Conservation (phyloP, 2,888 invertebrate species). For the Oxycera nigricornis region DNA sequence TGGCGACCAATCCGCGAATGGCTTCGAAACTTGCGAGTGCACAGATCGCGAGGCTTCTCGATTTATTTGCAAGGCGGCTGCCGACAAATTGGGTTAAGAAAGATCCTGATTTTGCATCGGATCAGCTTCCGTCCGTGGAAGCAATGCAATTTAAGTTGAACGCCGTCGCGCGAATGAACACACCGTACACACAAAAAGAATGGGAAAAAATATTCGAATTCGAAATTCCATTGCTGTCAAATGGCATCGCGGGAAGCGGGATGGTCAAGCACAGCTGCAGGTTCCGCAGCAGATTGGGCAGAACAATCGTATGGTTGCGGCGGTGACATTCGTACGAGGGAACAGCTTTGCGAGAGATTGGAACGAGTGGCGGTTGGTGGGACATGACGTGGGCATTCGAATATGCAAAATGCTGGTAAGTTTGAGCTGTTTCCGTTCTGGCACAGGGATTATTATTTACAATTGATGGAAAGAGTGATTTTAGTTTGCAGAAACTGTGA, state of each 20-base stretch:
- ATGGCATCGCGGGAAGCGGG: not conserved
- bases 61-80: not conserved
- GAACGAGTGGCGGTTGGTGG: too few species aligned
- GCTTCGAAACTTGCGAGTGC: not conserved
- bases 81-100: too few species aligned
- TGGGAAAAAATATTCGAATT: constrained; percentile 33
- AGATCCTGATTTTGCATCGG: not conserved
- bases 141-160: not conserved
- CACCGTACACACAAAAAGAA: constrained; percentile 12
- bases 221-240: constrained; percentile 17
- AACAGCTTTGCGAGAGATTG: too few species aligned
- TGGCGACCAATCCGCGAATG: not conserved
- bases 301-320: too few species aligned
- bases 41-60: not conserved
- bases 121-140: not conserved
- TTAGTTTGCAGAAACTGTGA: too few species aligned
- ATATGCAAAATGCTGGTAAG: too few species aligned
- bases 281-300: not conserved
- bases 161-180: constrained; percentile 27
- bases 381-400: too few species aligned
- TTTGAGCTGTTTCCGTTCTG: too few species aligned
- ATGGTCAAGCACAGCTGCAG: not conserved
- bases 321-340: not conserved
- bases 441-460: too few species aligned
- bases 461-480: too few species aligned